phyloP scores from a whole-genome alignment of 2,797 vertebrate genomes.

The Mormyrus hasselquistii region DNA sequence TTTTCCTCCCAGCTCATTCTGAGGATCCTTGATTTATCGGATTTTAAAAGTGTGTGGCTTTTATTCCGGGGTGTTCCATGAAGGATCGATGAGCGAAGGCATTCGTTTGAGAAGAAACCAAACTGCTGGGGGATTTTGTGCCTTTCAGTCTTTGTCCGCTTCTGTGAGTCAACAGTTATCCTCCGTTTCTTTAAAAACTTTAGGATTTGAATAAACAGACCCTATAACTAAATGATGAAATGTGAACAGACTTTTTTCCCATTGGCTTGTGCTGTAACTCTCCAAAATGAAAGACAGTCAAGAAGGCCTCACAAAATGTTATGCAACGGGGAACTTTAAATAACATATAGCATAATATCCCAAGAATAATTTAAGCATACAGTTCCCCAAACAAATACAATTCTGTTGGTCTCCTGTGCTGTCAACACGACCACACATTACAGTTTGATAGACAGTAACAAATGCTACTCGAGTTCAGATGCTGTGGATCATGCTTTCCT shows the following conservation, averaged over 20 bases:
- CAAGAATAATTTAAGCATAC: neutral
- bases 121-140: neutral
- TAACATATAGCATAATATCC: neutral
- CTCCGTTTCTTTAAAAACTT: neutral
- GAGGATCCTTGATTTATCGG: neutral
- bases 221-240: neutral
- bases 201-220: neutral
- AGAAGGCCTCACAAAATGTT: neutral
- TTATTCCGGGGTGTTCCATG: neutral
- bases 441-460: neutral
- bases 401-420: neutral
- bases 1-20: neutral
- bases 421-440: neutral
- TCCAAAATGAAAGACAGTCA: neutral
- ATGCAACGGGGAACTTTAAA: neutral
- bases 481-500: neutral
- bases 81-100: neutral
- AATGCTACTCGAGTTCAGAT: neutral
- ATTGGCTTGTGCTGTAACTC: neutral
- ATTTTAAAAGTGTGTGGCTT: neutral
- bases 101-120: neutral
- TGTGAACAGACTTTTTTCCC: neutral
- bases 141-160: neutral
- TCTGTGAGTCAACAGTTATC: neutral
- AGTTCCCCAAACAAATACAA: neutral